Evolutionary conservation across 1,140 invertebrate genomes (phyloP).

Genomic region (Sipha flava): DNA sequence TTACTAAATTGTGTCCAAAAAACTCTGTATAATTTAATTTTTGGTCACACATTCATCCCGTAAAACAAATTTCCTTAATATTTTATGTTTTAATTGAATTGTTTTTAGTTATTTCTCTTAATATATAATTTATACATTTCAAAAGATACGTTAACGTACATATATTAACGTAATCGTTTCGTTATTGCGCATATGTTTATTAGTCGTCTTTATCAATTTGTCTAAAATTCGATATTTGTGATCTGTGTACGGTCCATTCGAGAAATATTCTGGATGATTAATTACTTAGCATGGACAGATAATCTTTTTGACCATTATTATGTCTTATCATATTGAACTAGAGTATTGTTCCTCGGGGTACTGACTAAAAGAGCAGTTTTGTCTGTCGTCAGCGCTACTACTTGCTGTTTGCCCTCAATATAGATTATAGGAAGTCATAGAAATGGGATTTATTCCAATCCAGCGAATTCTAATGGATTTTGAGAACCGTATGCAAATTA

Average conservation of each 20-base stretch:
- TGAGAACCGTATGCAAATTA: not conserved
- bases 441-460: constrained; percentile 16
- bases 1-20: not conserved
- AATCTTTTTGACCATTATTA: not conserved
- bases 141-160: no score
- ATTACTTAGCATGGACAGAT: not conserved
- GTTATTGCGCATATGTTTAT: not conserved
- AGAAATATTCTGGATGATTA: not conserved
- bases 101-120: no score
- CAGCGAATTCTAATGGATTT: constrained; percentile 12
- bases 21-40: not conserved
- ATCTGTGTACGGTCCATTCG: not conserved
- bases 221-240: not conserved
- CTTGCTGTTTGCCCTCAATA: not conserved
- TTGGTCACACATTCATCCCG: not conserved
- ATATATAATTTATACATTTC: no score
- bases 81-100: not conserved
- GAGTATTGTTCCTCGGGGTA: not conserved
- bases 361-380: no score
- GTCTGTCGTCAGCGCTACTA: not conserved
- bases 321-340: not conserved
- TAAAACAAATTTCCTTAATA: no score
- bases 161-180: no score
- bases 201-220: not conserved
- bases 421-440: not conserved